These are phyloP conservation scores for Caenorhabditis macrosperma DNA, from an alignment of 2,888 invertebrate genomes.

Conservation along the genomic window DNA sequence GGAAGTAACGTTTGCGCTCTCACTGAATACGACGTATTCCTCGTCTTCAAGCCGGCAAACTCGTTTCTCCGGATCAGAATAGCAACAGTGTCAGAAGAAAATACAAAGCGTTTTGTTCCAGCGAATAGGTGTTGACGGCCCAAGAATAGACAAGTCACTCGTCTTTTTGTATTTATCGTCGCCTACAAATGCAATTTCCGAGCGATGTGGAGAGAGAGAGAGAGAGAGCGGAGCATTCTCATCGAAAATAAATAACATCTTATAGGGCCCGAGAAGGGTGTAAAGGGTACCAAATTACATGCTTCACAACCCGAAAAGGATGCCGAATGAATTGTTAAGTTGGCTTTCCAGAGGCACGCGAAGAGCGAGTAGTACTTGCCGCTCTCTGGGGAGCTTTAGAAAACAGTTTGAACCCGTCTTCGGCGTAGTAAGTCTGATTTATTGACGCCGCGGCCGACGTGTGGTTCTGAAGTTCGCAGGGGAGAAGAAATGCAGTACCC, in stretches of 20 bases:
- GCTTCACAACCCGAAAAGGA: background rate
- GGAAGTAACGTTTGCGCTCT: constrained; percentile 30
- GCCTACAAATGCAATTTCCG: constrained; percentile 31
- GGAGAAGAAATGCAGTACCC: constrained; percentile 9
- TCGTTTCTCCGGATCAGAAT: constrained; percentile 15
- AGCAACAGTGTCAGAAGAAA: background rate
- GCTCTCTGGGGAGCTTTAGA: constrained; percentile 16
- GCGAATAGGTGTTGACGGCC: background rate
- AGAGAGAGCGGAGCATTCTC: constrained; percentile 6
- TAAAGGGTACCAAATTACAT: constrained; percentile 47
- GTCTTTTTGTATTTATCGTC: constrained; percentile 14
- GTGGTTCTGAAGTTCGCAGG: constrained; percentile 1
- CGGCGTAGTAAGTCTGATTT: constrained; percentile 32
- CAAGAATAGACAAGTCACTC: background rate
- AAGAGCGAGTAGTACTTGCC: constrained; percentile 11
- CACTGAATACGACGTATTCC: constrained; percentile 1
- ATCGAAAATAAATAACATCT: constrained; percentile 39
- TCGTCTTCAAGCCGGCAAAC: background rate
- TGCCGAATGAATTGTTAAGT: constrained; percentile 27
- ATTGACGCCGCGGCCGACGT: constrained; percentile 9
- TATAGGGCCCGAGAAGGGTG: constrained; percentile 10
- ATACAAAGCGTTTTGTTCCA: background rate
- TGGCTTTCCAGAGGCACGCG: background rate
- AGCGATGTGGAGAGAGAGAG: too few relatives aligned
- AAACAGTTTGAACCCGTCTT: constrained; percentile 43